Evolutionary conservation across 2,113 vertebrate species (phyloP), one percentile per base, ranked within the genome.

Genomic region (Erythrocebus patas): DNA sequence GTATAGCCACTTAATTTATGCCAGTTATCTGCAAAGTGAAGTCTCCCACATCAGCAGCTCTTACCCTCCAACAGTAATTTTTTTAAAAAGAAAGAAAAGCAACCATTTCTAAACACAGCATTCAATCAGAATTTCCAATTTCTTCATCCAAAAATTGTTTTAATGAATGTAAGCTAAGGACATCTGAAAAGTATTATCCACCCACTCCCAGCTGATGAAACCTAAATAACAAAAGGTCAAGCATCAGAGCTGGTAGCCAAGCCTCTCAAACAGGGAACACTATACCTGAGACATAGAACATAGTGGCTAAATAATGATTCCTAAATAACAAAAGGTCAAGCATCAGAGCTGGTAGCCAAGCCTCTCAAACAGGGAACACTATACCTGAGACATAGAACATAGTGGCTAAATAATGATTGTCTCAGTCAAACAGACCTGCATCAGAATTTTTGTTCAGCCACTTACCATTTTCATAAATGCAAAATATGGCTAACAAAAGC

Each of bases 41-140:
- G 55, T 16, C 10, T 94, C 45, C 95, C 50, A 81, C 0, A 0
- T 66, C 66, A 93, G 35, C 66, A 95, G 61, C 8, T 83, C 57
- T 79, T 89, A 64, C 27, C 55, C 81, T 78, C 61, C 93, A 84
- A 95, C 7, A 73, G 75, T 89, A 72, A 78, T 93, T 57, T 59
- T 93, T 57, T 43, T 57, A 94, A 30, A 43, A 78, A 18, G 64
- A 64, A 45, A 27, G 40, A 59, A 92, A 76, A 96, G 70, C 40
- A 91, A 82, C 13, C 66, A 78, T 91, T 97, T 95, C 30, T 81
- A 89, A 91, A 93, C 38, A 80, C 0, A 72, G 61, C 3, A 95
- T 94, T 97, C 97, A 96, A 90, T 68, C 85, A 89, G 30, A 91
- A 80, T 89, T 94, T 93, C 55, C 38, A 90, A 96, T 64, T 12